Base-by-base conservation (phyloP, 2,888 invertebrate genomes). In the Toxonevra muliebris region DNA sequence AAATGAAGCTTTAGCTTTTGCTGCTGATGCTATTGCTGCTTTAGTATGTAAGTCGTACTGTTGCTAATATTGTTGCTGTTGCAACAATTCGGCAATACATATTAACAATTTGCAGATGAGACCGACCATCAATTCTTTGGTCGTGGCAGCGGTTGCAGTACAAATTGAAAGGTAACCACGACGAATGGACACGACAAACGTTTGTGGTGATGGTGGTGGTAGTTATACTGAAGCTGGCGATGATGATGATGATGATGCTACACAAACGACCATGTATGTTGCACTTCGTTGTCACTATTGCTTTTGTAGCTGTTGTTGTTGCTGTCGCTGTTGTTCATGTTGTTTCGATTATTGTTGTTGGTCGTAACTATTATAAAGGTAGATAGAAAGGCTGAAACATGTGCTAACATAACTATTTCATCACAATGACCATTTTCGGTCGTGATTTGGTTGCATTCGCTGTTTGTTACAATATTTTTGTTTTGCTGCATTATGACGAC, bases 131-230 rank as follows among this genome's bases (percentile, higher is more conserved):
- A 19, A 1, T 55, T 12, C 15, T 40, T 30, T 11, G 55, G 20
- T 40, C 55, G n/a, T 17, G 42, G 41, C 4, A 40, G 13, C 58
- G n/a, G 58, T 40, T 42, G 17, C 42, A 66, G 75, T 79, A 80
- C 80, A 81, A 81, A 81, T 82, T 80, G 81, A 81, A 77, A 81
- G 80, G 79, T 76, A 80, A 77, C 80, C 81, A 77, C 80, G 79
- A 76, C 74, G 74, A 75, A 76, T 74, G 71, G 70, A 71, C 73
- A 70, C 70, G 73, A 73, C 67, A 65, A 41, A 48, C 10, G 8
- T 2, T 12, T 48, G 48, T 11, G 13, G 10, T 48, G 13, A 15
- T 48, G 48, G n/a, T 48, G 48, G 13, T 15, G 48, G 30, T 7
- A 30, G 30, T 30, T 4, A 2, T 30, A 7, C 30, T 30, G 30